Evolutionary conservation across 2,113 vertebrate genomes (phyloP).

Genomic region (Mellivora capensis): DNA sequence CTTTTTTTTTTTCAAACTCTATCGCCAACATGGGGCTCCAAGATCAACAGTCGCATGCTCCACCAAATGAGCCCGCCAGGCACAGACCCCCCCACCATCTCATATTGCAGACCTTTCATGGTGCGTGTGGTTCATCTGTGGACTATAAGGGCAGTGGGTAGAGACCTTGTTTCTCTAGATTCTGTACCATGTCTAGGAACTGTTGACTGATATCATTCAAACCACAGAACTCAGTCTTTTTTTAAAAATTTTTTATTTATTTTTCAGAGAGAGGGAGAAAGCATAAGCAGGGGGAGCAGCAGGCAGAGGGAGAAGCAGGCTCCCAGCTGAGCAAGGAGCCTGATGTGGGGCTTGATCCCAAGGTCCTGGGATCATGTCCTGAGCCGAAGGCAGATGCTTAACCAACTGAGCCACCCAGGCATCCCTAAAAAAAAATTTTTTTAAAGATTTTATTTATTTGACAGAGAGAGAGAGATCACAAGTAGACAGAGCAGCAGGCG

Average conservation of each 20-base stretch:
- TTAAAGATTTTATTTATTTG: no score
- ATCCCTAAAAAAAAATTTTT: no score
- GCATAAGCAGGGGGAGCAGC: not conserved
- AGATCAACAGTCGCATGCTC: not conserved
- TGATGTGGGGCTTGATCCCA: no score
- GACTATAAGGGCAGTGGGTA: not conserved
- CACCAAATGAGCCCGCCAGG: not conserved
- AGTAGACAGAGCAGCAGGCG: no score
- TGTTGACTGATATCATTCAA: not conserved
- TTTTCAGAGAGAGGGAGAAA: not conserved
- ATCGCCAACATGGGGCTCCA: not conserved
- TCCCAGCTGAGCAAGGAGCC: no score
- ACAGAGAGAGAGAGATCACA: no score
- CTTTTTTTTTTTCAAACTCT: not conserved
- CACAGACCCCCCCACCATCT: not conserved
- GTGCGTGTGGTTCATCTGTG: not conserved
- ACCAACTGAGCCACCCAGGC: no score
- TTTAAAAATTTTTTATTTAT: not conserved
- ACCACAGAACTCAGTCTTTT: not conserved
- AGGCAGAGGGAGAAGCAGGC: not conserved
- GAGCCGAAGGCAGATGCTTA: no score
- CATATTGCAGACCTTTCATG: not conserved
- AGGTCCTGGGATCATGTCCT: no score
- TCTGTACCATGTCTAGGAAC: not conserved
- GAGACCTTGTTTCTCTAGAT: conserved; percentile 4